Evolutionary conservation across 1,140 invertebrate genomes (phyloP).

Genomic region (Danaus plexippus): DNA sequence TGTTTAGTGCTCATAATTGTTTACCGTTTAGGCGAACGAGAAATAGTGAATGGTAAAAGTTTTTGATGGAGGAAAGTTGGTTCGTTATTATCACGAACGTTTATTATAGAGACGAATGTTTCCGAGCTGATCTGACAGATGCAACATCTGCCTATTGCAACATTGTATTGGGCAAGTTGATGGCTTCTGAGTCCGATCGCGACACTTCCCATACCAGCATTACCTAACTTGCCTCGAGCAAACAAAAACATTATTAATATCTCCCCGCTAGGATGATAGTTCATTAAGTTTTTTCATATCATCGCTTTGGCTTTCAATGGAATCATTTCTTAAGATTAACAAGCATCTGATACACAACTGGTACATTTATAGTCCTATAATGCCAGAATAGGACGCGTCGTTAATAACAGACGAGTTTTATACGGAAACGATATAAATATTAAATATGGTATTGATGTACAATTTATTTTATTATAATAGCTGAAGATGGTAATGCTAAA

Average conservation of each 20-base stretch:
- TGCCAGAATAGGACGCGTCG: too few species aligned
- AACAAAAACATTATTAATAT: conserved; percentile 62
- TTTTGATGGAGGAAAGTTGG: neutral
- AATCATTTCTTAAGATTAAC: neutral
- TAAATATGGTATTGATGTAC: too few species aligned
- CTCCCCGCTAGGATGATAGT: conserved; percentile 17
- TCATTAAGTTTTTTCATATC: conserved; percentile 6
- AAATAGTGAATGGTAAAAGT: conserved; percentile 36
- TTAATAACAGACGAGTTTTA: too few species aligned
- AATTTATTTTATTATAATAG: too few species aligned
- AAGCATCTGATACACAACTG: neutral
- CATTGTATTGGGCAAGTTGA: conserved; percentile 61
- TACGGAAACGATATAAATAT: too few species aligned
- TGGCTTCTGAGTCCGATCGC: conserved; percentile 57
- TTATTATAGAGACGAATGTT: too few species aligned
- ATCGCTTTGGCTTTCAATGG: neutral
- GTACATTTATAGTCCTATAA: too few species aligned
- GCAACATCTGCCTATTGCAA: conserved; percentile 63
- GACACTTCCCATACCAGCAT: conserved; percentile 55
- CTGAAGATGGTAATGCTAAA: too few species aligned
- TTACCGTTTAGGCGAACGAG: conserved; percentile 24
- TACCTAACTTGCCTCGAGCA: conserved; percentile 48
- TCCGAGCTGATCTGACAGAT: conserved; percentile 34
- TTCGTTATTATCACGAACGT: too few species aligned
- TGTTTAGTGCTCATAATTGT: conserved; percentile 29